These are phyloP conservation scores for Nemotelus pantherinus DNA, from an alignment of 2,888 invertebrate species.

Conservation along the genomic window DNA sequence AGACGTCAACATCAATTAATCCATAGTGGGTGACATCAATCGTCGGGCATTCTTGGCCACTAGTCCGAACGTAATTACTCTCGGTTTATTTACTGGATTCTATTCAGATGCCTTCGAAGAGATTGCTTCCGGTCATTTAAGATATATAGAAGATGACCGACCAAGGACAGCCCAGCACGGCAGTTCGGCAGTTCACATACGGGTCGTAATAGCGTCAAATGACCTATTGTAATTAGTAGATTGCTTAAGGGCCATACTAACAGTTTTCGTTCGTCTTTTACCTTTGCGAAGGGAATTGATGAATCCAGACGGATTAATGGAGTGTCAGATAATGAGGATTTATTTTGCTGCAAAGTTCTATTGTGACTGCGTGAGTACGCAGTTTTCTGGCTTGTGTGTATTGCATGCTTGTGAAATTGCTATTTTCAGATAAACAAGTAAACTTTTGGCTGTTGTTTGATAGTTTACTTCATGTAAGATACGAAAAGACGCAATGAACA, in stretches of 20 bases:
- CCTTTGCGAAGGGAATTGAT: constrained; percentile 1
- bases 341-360: constrained; percentile 3
- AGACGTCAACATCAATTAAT: constrained; percentile 39
- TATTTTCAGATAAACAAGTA: no score
- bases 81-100: constrained; percentile 24
- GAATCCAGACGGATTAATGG: constrained; percentile 22
- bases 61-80: constrained; percentile 29
- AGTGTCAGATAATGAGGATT: constrained; percentile 31
- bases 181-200: constrained; percentile 8
- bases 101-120: constrained; percentile 24
- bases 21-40: constrained; percentile 34
- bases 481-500: no score
- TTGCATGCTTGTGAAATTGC: no score
- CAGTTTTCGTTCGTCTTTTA: constrained; percentile 19
- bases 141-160: background rate
- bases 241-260: background rate
- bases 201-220: constrained; percentile 27
- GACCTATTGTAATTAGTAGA: constrained; percentile 35
- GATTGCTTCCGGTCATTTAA: constrained; percentile 24
- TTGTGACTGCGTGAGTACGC: background rate
- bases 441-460: no score
- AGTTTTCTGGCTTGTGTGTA: no score
- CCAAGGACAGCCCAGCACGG: background rate
- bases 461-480: no score
- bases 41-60: constrained; percentile 26